Evolutionary conservation across 2,888 invertebrate genomes (phyloP), one percentile per base, ranked within the genome.

Genomic region (Oxytorus armatus): DNA sequence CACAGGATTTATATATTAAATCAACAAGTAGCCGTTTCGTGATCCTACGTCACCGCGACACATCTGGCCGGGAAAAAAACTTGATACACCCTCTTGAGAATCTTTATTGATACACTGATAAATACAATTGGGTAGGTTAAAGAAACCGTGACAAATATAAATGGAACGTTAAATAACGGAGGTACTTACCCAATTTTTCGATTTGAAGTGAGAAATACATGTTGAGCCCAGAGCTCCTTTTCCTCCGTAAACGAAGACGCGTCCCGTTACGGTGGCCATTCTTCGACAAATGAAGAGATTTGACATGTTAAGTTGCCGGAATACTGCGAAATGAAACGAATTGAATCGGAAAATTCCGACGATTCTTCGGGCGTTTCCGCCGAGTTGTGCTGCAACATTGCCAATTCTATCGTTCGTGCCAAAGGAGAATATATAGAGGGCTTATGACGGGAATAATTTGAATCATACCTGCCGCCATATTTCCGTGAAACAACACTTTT

Each of bases 211-310:
- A 23, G 96, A 95, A 14, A 99, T 96, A 90, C 97, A 96, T 51
- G 95, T 95, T 1, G 97, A 96, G 59, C 99, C 99, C 69, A 99
- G 94, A 59, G 99, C 99, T 80, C 99, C 99, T 92, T 96, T 96
- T 47, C 99, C 99, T 77, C 99, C 99, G 92, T 99, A 99, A 85
- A 99, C 95, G 79, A 99, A 93, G 82, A 99, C 95, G 89, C 95
- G 95, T 89, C 96, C 95, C 74, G 93, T 92, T 83, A 93, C 93
- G 93, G 94, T 94, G 70, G 89, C 87, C 90, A 90, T 91, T 83
- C 83, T 84, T 87, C 84, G 82, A 86, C 84, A 84, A 81, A 83
- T 83, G 83, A 79, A 59, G 36, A 75, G 70, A 72, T 76, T 79
- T 76, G 79, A 72, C 79, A 79, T 72, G 33, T 66, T 44, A 25